phyloP scores from a whole-genome alignment of 2,888 invertebrate genomes.

The Lacanobia oleracea region DNA sequence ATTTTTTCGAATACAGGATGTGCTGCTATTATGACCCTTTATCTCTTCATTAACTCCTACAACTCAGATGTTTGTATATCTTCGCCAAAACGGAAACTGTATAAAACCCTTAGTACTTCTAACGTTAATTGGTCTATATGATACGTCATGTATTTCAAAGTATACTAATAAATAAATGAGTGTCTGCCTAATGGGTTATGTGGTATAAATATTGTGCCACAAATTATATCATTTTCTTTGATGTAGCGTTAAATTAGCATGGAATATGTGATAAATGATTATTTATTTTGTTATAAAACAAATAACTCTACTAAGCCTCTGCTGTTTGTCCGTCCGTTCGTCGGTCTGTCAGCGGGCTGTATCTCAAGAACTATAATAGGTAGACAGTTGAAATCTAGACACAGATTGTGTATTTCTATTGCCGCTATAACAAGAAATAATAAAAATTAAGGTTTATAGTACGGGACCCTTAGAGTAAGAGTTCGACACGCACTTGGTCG shows the following conservation, averaged over 20 bases:
- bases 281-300: not conserved
- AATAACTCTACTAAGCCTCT: no score
- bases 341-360: no score
- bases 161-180: conserved; percentile 1
- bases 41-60: conserved; percentile 2
- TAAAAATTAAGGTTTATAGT: no score
- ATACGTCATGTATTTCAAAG: conserved; percentile 10
- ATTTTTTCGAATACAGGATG: not conserved
- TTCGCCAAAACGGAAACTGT: conserved; percentile 22
- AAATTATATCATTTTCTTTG: conserved; percentile 21
- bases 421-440: no score
- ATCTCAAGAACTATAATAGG: no score
- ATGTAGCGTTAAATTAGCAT: conserved; percentile 17
- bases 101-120: not conserved
- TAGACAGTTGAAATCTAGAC: no score
- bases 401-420: no score
- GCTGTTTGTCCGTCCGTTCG: no score
- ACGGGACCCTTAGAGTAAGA: no score
- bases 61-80: not conserved
- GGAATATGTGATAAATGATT: not conserved
- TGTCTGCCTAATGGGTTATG: conserved; percentile 4
- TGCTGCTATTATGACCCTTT: not conserved
- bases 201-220: conserved; percentile 21
- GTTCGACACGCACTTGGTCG: no score
- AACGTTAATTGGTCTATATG: not conserved